These are phyloP conservation scores for Nettapus auritus DNA, from an alignment of 2,113 vertebrate genomes.

Conservation along the genomic window DNA sequence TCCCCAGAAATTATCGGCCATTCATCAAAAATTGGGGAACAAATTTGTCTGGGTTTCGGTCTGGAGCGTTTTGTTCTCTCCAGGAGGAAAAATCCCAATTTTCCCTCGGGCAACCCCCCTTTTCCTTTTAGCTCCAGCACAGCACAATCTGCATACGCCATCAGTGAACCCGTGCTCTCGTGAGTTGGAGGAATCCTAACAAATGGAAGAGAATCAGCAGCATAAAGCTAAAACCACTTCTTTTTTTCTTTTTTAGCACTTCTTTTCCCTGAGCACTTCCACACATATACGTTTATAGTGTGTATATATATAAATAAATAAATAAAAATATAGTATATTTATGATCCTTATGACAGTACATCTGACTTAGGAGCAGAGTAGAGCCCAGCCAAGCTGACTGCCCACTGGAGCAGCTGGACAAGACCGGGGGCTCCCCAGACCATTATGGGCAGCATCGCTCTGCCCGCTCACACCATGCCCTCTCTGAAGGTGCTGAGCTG, in stretches of 20 bases:
- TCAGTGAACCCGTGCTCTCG: not conserved
- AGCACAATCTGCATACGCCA: not conserved
- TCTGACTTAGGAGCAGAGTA: not conserved
- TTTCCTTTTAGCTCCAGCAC: not conserved
- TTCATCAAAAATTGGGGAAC: not conserved
- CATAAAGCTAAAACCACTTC: not conserved
- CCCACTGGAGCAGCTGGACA: rapidly evolving
- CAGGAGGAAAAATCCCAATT: not conserved
- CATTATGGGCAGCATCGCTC: rapidly evolving
- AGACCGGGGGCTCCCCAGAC: not conserved
- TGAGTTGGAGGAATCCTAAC: not conserved
- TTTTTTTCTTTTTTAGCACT: not conserved
- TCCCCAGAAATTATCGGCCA: not conserved
- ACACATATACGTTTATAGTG: not conserved
- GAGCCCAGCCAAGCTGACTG: not conserved
- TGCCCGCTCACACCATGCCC: not conserved
- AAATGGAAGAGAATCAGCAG: not conserved
- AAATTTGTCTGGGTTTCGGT: not conserved
- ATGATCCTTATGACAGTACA: not conserved
- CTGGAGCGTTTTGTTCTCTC: not conserved
- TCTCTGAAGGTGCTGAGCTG: rapidly evolving
- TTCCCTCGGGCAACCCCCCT: not conserved
- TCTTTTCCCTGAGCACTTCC: not conserved
- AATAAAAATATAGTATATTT: no score
- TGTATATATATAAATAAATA: no score